Evolutionary conservation across 1,140 invertebrate genomes (phyloP).

Genomic region (Drosophila grimshawi): DNA sequence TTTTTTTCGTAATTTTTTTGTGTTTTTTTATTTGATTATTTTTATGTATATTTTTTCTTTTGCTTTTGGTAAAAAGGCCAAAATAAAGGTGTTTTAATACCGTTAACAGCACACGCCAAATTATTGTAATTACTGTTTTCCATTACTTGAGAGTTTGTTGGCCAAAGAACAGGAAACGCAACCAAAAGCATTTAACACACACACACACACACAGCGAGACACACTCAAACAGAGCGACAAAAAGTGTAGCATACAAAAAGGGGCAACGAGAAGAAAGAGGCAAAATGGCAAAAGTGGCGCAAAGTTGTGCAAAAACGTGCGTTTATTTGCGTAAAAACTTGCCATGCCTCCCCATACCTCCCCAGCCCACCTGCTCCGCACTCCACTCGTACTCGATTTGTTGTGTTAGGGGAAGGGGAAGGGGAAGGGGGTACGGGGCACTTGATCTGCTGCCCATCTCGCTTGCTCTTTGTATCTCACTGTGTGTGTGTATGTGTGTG

Average conservation of each 20-base stretch:
- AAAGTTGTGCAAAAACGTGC: slow-evolving; percentile 81
- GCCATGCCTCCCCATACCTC: slow-evolving; percentile 21
- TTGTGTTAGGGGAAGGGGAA: too few species aligned
- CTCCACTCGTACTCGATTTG: too few species aligned
- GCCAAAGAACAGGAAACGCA: slow-evolving; percentile 2
- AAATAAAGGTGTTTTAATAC: slow-evolving; percentile 15
- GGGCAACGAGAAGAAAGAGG: slow-evolving; percentile 27
- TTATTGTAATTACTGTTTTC: slow-evolving; percentile 81
- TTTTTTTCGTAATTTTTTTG: not conserved
- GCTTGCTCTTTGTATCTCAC: not conserved
- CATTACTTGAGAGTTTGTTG: slow-evolving; percentile 65
- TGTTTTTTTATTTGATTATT: not conserved
- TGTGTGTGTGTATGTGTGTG: slow-evolving; percentile 42
- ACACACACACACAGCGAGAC: slow-evolving; percentile 9
- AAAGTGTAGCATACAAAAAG: slow-evolving; percentile 44
- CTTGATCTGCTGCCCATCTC: not conserved
- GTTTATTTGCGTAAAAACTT: slow-evolving; percentile 81
- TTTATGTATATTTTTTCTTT: not conserved
- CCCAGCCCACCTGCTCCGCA: not conserved
- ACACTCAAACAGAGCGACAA: slow-evolving; percentile 4
- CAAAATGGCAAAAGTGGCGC: slow-evolving; percentile 69
- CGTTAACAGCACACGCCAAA: slow-evolving; percentile 41
- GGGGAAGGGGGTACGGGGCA: not conserved
- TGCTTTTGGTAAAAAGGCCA: not conserved
- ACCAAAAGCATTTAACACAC: slow-evolving; percentile 8